Base-by-base conservation (phyloP, 2,888 invertebrate species). In the Ectemnius cavifrons region DNA sequence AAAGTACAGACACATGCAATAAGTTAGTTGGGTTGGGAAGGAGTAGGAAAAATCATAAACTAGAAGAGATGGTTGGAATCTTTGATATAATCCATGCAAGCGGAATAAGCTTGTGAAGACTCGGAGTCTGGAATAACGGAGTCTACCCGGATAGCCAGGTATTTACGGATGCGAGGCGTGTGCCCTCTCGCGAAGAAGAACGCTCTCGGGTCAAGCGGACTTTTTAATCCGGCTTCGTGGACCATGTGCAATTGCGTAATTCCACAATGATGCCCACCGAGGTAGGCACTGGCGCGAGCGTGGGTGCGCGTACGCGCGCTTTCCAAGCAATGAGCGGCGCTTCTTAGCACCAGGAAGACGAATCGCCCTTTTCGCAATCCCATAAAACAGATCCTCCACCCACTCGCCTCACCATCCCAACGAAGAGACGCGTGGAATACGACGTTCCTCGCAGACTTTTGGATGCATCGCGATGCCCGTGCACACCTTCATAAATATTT, bases 201-300 rank as follows among this genome's bases (percentile, higher is more conserved):
- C 4, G 45, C 37, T 6, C 23, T 14, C 16, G n/a, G 58, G 47
- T 63, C 69, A 23, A 6, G 13, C 13, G 45, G 28, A 27, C 37
- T 66, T 67, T 71, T 72, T 56, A 52, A 68, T 63, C 63, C 27
- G 71, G 45, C 37, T 37, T 11, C 6, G 37, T 37, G 37, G 37
- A 37, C 37, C 37, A 63, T 58, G 63, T 37, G 67, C 66, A 37
- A 47, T 71, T 67, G 71, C 71, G 67, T 58, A 59, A 69, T 59
- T 27, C 57, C 28, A 37, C 28, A 45, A 66, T 47, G 67, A 47
- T 49, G 61, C 37, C 62, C 37, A 37, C 37, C 37, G 37, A 37
- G 37, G 37, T 37, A 37, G 20, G 47, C n/a, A 52, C 52, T 11
- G 52, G 52, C 37, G 11, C 37, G 11, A 37, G 37, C 52, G 52